A percentile compares a stretch with the other conserved stretches of the same genome.
These are phyloP conservation scores for Willisornis vidua DNA, from an alignment of 2,113 vertebrate genomes.

Conservation along the genomic window DNA sequence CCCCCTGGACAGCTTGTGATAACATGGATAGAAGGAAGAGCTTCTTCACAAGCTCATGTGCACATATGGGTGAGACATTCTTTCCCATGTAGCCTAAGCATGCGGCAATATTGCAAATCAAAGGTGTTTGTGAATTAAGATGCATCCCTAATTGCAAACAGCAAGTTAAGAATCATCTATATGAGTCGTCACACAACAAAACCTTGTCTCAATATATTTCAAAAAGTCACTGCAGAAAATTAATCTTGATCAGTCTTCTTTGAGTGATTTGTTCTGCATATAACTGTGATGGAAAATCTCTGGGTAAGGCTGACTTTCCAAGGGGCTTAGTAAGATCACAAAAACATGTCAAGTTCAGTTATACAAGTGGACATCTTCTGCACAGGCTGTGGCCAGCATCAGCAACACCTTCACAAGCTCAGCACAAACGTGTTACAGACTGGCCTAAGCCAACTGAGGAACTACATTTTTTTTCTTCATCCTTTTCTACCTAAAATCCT, in stretches of 20 bases:
- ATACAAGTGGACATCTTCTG: background rate
- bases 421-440: background rate
- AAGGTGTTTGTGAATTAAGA: background rate
- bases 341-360: background rate
- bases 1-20: background rate
- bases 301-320: background rate
- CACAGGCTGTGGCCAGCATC: rapidly evolving
- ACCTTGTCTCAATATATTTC: rapidly evolving
- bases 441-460: background rate
- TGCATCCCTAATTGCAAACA: background rate
- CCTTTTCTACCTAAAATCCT: background rate
- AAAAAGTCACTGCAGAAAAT: background rate
- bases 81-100: background rate
- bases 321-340: background rate
- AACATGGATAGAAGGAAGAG: background rate
- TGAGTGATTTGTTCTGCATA: background rate
- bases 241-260: background rate
- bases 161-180: background rate
- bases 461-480: background rate
- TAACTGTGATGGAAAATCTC: background rate
- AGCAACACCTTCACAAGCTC: background rate
- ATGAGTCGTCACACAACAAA: background rate
- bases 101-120: background rate
- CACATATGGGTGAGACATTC: background rate
- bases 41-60: rapidly evolving